Base-by-base conservation (phyloP, 2,113 vertebrate genomes). In the Thomomys bottae region DNA sequence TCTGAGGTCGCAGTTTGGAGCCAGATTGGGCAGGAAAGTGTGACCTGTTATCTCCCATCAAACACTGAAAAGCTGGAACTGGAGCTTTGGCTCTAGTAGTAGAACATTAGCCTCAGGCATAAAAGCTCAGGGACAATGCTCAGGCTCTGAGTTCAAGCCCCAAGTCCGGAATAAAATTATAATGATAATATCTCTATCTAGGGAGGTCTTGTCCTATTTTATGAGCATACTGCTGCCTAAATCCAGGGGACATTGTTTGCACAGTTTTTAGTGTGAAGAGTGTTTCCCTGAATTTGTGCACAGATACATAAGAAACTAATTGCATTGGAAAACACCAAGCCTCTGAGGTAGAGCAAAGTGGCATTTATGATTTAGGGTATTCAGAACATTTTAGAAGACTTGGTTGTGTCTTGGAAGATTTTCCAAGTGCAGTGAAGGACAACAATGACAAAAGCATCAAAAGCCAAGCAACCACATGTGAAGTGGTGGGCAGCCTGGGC, bases 231-330 rank as follows among this genome's bases (percentile, higher is more conserved):
- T 8, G 10, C 61, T 84, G 38, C 42, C 6, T 40, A 66, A 88
- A 8, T 67, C 42, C 54, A 66, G 42, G 79, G 40, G 23, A 87
- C 14, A 57, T 6, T 20, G 4, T 64, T 75, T 88, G 42, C 9
- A 42, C 2, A 76, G 61, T 36, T 61, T 75, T 1, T 72, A 34
- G 38, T 17, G 12, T 38, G 61, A 87, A 78, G 11, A 26, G 21
- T 42, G 66, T 26, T 71, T 89, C 49, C 63, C 32, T 70, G 24
- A 59, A 87, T 64, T 34, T 66, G 12, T 32, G 57, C 18, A 42
- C 23, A 66, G 59, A 76, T 64, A 80, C 26, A 30, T 84, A 84
- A 84, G 92, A 84, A 36, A 70, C 42, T 59, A 71, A 92, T 87
- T 79, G 23, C 40, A 38, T 92, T 76, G 84, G 36, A 76, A 79